Evolutionary conservation across 2,888 invertebrate genomes (phyloP).

Genomic region (Diachrysia chrysitis): DNA sequence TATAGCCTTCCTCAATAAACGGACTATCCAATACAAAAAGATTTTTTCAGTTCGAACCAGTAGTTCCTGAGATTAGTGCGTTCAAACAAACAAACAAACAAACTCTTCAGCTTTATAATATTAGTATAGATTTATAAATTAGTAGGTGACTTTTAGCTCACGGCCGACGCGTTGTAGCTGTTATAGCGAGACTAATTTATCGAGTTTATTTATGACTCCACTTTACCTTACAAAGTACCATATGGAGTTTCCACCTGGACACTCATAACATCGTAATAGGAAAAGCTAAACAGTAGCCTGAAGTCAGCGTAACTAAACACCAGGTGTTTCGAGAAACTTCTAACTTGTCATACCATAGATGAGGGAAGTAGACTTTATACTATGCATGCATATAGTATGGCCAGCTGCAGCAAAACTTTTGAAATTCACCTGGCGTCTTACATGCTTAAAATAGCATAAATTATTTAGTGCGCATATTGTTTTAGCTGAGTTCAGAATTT

Average conservation of each 20-base stretch:
- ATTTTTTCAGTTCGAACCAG: no score
- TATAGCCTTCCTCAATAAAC: no score
- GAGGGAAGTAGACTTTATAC: not conserved
- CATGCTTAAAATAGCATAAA: not conserved
- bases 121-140: slow-evolving; percentile 83
- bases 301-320: slow-evolving; percentile 30
- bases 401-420: not conserved
- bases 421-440: not conserved
- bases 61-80: no score
- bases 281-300: slow-evolving; percentile 33
- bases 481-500: not conserved
- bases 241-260: slow-evolving; percentile 44
- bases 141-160: slow-evolving; percentile 75
- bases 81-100: no score
- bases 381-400: not conserved
- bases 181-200: slow-evolving; percentile 83
- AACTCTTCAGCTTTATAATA: no score
- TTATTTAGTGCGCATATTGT: not conserved
- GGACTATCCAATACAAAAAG: no score
- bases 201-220: slow-evolving; percentile 58
- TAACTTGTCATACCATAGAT: slow-evolving; percentile 18
- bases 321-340: slow-evolving; percentile 22
- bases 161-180: slow-evolving; percentile 74
- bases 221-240: slow-evolving; percentile 44
- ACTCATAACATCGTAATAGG: slow-evolving; percentile 49